phyloP scores from a whole-genome alignment of 2,113 vertebrate genomes.

The Mesocricetus auratus region DNA sequence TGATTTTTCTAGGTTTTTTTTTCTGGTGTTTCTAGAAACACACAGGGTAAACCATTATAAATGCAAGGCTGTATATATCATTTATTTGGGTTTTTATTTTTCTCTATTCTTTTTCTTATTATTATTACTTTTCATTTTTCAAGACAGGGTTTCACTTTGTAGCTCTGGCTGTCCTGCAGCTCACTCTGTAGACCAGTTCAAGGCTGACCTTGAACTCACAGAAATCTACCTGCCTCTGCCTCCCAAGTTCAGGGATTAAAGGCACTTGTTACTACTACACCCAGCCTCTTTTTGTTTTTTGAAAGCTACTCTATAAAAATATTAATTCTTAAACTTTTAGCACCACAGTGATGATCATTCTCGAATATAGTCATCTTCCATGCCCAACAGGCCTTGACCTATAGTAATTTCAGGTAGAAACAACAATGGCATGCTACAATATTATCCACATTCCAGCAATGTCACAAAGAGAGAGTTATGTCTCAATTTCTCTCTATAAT shows the following conservation, averaged over 20 bases:
- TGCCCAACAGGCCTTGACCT: not conserved
- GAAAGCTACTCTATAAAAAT: not conserved
- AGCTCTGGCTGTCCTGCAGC: not conserved
- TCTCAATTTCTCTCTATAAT: not conserved
- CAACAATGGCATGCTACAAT: not conserved
- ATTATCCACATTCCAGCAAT: not conserved
- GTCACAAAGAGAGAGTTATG: not conserved
- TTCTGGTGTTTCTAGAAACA: not conserved
- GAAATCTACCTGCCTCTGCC: not conserved
- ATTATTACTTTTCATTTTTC: not conserved
- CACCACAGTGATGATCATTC: not conserved
- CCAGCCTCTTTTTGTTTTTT: not conserved
- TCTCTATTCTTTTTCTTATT: not conserved
- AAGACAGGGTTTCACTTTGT: not conserved
- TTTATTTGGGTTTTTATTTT: not conserved
- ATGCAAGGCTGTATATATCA: not conserved
- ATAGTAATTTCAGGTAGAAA: conserved; percentile 17
- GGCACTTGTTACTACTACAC: not conserved
- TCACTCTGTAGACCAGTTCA: not conserved
- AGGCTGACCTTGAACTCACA: not conserved
- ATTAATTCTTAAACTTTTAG: conserved; percentile 66
- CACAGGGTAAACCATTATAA: not conserved
- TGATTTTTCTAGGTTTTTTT: not conserved
- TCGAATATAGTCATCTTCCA: not conserved
- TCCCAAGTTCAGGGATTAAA: not conserved